These are phyloP conservation scores for Abrostola tripartita DNA, from an alignment of 2,888 invertebrate genomes.

Conservation along the genomic window DNA sequence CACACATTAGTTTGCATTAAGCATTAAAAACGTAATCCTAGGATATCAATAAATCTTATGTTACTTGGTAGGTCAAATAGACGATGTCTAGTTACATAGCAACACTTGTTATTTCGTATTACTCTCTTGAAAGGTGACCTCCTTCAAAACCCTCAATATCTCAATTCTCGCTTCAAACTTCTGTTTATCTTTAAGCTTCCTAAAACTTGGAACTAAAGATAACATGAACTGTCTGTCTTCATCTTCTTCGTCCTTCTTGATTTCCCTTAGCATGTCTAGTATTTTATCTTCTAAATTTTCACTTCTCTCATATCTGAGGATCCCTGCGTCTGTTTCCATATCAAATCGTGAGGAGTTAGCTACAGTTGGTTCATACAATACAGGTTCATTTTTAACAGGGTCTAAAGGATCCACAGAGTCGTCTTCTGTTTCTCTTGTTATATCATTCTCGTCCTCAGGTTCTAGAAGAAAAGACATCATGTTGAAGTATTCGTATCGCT, in stretches of 20 bases:
- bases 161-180: slow-evolving; percentile 75
- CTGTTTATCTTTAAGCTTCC: slow-evolving; percentile 66
- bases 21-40: no score
- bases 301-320: slow-evolving; percentile 53
- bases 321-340: slow-evolving; percentile 28
- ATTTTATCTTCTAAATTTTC: slow-evolving; percentile 62
- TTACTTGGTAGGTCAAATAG: no score
- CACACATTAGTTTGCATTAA: no score
- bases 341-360: slow-evolving; percentile 29
- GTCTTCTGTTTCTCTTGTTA: slow-evolving; percentile 43
- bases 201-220: slow-evolving; percentile 71
- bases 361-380: slow-evolving; percentile 32
- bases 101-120: no score
- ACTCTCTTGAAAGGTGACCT: slow-evolving; percentile 61
- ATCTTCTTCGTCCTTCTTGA: slow-evolving; percentile 67
- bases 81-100: no score
- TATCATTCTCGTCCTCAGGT: slow-evolving; percentile 42
- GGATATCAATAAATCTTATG: no score
- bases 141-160: slow-evolving; percentile 69
- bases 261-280: slow-evolving; percentile 62
- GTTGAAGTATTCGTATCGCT: slow-evolving; percentile 70
- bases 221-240: slow-evolving; percentile 74
- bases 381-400: slow-evolving; percentile 56
- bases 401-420: slow-evolving; percentile 57
- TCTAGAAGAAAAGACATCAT: slow-evolving; percentile 63